phyloP scores from a whole-genome alignment of 2,797 vertebrate species.

The Petrocephalus schoutedeni region DNA sequence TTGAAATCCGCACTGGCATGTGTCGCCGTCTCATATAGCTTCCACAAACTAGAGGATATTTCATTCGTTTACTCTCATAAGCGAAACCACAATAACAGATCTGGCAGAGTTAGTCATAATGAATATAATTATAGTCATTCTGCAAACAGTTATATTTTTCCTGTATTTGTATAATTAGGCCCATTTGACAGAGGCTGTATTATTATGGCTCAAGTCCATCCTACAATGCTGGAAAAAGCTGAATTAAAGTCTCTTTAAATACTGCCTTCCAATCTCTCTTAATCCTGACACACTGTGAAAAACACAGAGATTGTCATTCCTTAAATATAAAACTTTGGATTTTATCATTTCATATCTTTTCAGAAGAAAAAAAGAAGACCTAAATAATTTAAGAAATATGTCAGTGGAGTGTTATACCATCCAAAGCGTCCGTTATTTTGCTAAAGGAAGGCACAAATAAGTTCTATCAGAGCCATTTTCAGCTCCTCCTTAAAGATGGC shows the following conservation, averaged over 20 bases:
- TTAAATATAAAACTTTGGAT: slow-evolving; percentile 14
- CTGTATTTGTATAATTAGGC: slow-evolving; percentile 18
- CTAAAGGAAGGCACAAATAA: neutral
- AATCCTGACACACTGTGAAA: neutral
- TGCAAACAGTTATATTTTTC: slow-evolving; percentile 16
- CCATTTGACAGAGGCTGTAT: slow-evolving; percentile 18
- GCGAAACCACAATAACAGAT: neutral
- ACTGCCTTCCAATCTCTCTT: neutral
- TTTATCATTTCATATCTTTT: slow-evolving; percentile 8
- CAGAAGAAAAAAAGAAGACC: neutral
- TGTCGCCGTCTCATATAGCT: neutral
- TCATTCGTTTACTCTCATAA: slow-evolving; percentile 13
- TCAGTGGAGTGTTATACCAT: neutral
- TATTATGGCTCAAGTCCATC: neutral
- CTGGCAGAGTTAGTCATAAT: slow-evolving; percentile 17
- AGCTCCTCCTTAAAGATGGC: neutral
- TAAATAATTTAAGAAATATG: neutral
- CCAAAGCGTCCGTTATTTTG: neutral
- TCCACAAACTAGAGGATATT: slow-evolving; percentile 7
- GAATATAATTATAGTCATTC: slow-evolving; percentile 21
- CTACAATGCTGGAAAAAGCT: neutral
- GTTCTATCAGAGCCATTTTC: neutral
- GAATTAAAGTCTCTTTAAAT: slow-evolving; percentile 21
- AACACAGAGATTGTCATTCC: slow-evolving; percentile 13
- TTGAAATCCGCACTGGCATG: slow-evolving; percentile 15